Evolutionary conservation across 2,113 vertebrate genomes (phyloP).

Genomic region (Pelusios castaneus): DNA sequence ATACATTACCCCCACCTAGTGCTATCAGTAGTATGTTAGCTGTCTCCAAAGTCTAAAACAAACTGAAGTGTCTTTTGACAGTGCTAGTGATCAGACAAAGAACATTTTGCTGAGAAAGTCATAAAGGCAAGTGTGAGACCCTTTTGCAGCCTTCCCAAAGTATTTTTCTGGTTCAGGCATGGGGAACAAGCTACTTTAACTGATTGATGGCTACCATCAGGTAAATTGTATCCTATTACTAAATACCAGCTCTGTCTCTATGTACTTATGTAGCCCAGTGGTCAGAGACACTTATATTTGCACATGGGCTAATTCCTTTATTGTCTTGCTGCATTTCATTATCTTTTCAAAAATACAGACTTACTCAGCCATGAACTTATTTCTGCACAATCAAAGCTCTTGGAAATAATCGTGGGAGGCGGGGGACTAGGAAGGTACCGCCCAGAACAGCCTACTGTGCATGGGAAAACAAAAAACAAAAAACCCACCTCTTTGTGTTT

Average conservation of each 20-base stretch:
- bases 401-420: neutral
- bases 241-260: neutral
- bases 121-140: neutral
- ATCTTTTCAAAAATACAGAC: neutral
- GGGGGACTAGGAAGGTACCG: neutral
- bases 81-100: accelerated
- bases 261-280: neutral
- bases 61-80: neutral
- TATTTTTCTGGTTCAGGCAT: conserved; percentile 1
- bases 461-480: too few relatives aligned
- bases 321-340: neutral
- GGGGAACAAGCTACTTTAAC: neutral
- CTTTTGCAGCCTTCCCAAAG: neutral
- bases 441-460: neutral
- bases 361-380: neutral
- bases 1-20: neutral
- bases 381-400: neutral
- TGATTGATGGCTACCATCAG: conserved; percentile 13
- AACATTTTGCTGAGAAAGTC: neutral
- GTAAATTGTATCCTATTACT: conserved; percentile 8
- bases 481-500: neutral
- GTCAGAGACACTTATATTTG: neutral
- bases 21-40: neutral
- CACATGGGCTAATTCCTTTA: neutral
- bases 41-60: neutral